Percentiles rank a stretch among this genome's conserved stretches.
Conservation (phyloP, 2,888 invertebrate genomes). For the Tenthredo livida region DNA sequence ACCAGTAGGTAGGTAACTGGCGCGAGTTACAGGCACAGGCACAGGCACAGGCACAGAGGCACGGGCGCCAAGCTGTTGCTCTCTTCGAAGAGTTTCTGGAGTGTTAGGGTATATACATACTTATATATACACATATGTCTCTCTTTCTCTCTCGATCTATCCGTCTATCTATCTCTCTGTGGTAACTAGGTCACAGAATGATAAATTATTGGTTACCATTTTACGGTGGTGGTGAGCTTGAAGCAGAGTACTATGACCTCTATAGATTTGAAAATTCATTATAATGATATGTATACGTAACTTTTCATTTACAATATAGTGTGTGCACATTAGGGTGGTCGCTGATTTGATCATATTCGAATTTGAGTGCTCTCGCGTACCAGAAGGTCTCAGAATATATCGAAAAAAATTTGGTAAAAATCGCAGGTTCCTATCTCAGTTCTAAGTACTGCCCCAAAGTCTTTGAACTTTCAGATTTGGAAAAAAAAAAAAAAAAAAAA, state of each 20-base stretch:
- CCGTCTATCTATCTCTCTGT: background rate
- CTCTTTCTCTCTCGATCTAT: no score
- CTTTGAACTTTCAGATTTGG: no score
- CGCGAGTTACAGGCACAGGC: background rate
- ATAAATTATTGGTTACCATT: constrained; percentile 40
- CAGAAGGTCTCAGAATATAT: no score
- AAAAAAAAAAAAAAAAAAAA: no score
- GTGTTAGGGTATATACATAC: background rate
- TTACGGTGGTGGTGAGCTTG: background rate
- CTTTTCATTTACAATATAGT: background rate
- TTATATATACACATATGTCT: background rate
- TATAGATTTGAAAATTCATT: background rate
- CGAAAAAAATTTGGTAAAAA: no score
- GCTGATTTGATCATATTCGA: no score
- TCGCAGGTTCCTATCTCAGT: no score
- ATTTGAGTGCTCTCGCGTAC: no score
- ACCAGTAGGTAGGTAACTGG: background rate
- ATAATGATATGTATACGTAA: background rate
- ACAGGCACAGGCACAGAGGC: no score
- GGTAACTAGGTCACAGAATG: constrained; percentile 11
- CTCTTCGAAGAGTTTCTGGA: background rate
- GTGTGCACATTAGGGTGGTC: no score
- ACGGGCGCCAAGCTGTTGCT: constrained; percentile 23
- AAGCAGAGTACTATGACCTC: background rate
- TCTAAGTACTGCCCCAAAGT: no score